Evolutionary conservation across 2,113 vertebrate genomes (phyloP), one percentile per base, ranked within the genome.

Genomic region (Echinops telfairi): DNA sequence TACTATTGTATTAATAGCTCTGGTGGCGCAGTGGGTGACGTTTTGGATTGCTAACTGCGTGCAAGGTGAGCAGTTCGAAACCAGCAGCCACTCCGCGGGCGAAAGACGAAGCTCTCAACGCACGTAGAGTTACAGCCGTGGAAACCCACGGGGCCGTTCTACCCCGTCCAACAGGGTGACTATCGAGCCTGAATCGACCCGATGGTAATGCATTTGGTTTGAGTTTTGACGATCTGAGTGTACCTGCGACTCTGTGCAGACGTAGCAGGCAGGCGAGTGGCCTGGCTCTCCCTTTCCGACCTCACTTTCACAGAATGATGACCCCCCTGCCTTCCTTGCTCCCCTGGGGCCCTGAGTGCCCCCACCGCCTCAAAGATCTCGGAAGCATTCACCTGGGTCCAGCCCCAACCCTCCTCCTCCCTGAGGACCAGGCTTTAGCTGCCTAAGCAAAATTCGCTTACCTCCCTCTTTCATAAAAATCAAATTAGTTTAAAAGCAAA

Each of bases 311-410:
- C 0, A 7, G 79, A 83, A 36, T 20, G 29, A 0, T 3, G 19
- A 29, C 5, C 22, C 22, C n/a, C 19, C 27, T 68, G 53, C 31
- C n/a, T 36, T 23, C 23, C 75, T 40, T 0, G 73, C 43, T 33
- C 7, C 5, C 27, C 27, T 9, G 57, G 0, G 19, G 15, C 57
- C 22, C 11, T 3, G 23, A 40, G 40, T 25, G 47, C 4, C 22
- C 20, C 8, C 2, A 12, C 12, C 16, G 1, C 33, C 36, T 53
- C 23, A 12, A 68, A 77, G 6, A 11, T 36, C 64, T 71, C n/a
- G 36, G 19, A 7, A 9, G 22, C 1, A 5, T 6, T 2, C 11
- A 1, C 20, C 25, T 1, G 71, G n/a, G 60, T 36, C 53, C 15
- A 17, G 16, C 14, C 33, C 10, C 25, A 22, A 10, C 15, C 19